phyloP scores from a whole-genome alignment of 2,888 invertebrate species.

The Campopleginae sp. region DNA sequence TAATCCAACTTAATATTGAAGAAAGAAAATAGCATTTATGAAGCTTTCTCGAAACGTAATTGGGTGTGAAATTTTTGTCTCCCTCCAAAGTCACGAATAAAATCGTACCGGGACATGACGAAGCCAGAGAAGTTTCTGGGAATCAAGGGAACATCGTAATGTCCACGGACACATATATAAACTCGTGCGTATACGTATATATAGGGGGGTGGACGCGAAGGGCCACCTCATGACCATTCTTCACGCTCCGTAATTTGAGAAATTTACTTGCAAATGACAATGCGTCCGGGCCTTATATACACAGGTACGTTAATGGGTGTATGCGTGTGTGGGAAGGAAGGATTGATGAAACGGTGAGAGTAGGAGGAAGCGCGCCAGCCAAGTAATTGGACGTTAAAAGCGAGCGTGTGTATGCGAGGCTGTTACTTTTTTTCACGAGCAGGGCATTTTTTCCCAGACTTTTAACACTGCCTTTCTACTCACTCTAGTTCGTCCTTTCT shows the following conservation, averaged over 20 bases:
- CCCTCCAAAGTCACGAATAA: conserved; percentile 23
- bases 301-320: background rate
- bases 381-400: conserved; percentile 67
- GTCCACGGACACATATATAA: conserved; percentile 3
- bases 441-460: conserved; percentile 53
- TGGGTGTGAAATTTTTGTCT: conserved; percentile 51
- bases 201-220: conserved; percentile 42
- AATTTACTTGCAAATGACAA: conserved; percentile 67
- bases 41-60: conserved; percentile 26
- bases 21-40: conserved; percentile 32
- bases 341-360: conserved; percentile 46
- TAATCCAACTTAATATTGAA: conserved; percentile 50
- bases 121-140: conserved; percentile 67
- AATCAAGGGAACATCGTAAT: conserved; percentile 53
- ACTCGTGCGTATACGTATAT: conserved; percentile 17
- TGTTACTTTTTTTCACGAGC: conserved; percentile 55
- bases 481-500: conserved; percentile 2
- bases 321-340: conserved; percentile 33
- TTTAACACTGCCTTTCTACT: conserved; percentile 22
- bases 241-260: conserved; percentile 67
- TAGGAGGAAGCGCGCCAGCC: conserved; percentile 56
- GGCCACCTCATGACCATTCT: conserved; percentile 66
- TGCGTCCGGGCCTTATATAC: conserved; percentile 40
- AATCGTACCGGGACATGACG: conserved; percentile 74
- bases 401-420: conserved; percentile 55